Evolutionary conservation across 2,113 vertebrate species (phyloP).

Genomic region (Campylomormyrus tamandua): DNA sequence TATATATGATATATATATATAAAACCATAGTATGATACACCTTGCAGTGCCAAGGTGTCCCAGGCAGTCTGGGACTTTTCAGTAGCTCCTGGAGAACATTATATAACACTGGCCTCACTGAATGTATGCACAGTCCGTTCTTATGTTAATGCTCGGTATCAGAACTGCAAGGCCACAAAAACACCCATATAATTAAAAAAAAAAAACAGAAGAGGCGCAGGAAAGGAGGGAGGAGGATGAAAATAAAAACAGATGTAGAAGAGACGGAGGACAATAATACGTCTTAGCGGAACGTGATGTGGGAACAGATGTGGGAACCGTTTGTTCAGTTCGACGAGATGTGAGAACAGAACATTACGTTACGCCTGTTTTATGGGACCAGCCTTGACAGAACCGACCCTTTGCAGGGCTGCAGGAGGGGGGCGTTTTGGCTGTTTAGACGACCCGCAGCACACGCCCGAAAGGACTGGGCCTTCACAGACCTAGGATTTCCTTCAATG

Average conservation of each 20-base stretch:
- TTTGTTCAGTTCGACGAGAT: neutral
- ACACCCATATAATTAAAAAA: neutral
- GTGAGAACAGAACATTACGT: neutral
- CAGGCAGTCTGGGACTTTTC: neutral
- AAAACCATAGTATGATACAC: neutral
- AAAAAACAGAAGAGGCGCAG: neutral
- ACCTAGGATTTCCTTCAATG: neutral
- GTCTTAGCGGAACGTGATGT: neutral
- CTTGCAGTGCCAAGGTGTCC: neutral
- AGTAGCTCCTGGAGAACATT: neutral
- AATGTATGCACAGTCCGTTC: neutral
- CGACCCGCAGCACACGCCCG: neutral
- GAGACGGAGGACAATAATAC: neutral
- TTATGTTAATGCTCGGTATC: neutral
- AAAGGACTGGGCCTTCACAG: neutral
- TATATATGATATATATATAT: neutral
- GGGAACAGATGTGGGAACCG: neutral
- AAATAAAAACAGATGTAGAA: conserved; percentile 1
- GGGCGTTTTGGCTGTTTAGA: neutral
- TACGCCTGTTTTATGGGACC: neutral
- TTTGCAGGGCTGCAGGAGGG: neutral
- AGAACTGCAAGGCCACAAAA: neutral
- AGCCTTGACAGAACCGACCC: neutral
- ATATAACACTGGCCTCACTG: neutral
- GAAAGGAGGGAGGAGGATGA: neutral